A percentile compares a stretch with the other conserved stretches of the same genome.
Conservation (phyloP, 2,888 invertebrate species). For the Pterostichus madidus region DNA sequence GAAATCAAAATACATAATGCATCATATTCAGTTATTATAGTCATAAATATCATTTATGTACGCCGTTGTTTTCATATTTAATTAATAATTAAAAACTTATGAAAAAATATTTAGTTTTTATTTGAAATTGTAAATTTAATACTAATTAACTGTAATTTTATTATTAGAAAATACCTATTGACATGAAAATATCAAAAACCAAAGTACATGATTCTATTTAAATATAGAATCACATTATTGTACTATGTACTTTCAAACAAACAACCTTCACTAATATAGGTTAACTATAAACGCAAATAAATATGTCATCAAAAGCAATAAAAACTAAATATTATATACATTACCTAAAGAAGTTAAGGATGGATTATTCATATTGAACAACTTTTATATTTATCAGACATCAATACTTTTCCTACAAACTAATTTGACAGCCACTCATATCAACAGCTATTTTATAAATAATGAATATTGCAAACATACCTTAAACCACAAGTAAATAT, state of each 20-base stretch:
- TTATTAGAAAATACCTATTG: too few species aligned
- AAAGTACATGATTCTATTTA: slow-evolving; percentile 14
- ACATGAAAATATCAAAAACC: too few species aligned
- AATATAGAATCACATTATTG: slow-evolving; percentile 39
- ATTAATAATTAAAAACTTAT: too few species aligned
- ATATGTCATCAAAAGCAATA: background rate
- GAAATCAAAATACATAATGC: too few species aligned
- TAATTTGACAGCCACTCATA: too few species aligned
- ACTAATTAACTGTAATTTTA: too few species aligned
- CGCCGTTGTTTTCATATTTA: too few species aligned
- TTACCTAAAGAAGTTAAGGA: background rate
- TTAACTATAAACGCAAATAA: slow-evolving; percentile 27
- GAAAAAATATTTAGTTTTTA: too few species aligned
- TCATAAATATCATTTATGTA: too few species aligned
- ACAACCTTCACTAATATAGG: slow-evolving; percentile 6
- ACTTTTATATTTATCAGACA: background rate
- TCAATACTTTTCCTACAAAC: too few species aligned
- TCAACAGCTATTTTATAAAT: background rate
- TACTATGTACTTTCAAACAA: slow-evolving; percentile 36
- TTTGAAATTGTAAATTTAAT: too few species aligned
- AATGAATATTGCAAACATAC: background rate
- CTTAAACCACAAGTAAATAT: background rate
- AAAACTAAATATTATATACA: background rate
- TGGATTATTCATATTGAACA: background rate
- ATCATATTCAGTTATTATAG: too few species aligned